phyloP scores from a whole-genome alignment of 2,888 invertebrate genomes.

The Synanthedon formicaeformis region DNA sequence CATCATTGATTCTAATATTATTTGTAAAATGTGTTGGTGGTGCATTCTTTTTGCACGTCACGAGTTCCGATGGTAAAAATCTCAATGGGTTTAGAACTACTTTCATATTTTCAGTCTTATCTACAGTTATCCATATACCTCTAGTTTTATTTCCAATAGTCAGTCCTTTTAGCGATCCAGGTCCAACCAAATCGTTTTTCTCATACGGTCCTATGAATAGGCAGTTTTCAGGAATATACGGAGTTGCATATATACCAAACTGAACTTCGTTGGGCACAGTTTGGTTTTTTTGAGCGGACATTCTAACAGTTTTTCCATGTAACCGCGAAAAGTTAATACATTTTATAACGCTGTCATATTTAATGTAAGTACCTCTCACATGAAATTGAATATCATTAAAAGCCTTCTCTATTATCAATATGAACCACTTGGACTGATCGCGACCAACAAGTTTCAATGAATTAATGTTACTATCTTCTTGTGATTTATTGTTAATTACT shows the following conservation, averaged over 20 bases:
- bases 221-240: constrained; percentile 33
- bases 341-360: constrained; percentile 58
- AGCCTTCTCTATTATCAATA: constrained; percentile 66
- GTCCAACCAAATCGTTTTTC: constrained; percentile 42
- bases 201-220: constrained; percentile 60
- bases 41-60: constrained; percentile 10
- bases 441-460: too few relatives aligned
- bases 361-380: constrained; percentile 63
- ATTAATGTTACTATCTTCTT: too few relatives aligned
- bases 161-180: constrained; percentile 43
- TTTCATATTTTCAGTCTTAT: constrained; percentile 45
- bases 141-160: constrained; percentile 25
- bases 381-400: constrained; percentile 65
- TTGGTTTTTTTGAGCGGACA: constrained; percentile 41
- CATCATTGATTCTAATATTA: constrained; percentile 6
- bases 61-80: constrained; percentile 29
- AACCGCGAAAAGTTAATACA: constrained; percentile 56
- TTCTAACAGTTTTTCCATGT: constrained; percentile 55
- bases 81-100: constrained; percentile 50
- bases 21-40: constrained; percentile 8
- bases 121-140: constrained; percentile 53
- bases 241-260: constrained; percentile 59
- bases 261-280: constrained; percentile 26
- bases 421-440: constrained; percentile 61
- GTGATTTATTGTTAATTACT: too few relatives aligned